Base-by-base conservation (phyloP, 2,113 vertebrate species). In the Aepyceros melampus region DNA sequence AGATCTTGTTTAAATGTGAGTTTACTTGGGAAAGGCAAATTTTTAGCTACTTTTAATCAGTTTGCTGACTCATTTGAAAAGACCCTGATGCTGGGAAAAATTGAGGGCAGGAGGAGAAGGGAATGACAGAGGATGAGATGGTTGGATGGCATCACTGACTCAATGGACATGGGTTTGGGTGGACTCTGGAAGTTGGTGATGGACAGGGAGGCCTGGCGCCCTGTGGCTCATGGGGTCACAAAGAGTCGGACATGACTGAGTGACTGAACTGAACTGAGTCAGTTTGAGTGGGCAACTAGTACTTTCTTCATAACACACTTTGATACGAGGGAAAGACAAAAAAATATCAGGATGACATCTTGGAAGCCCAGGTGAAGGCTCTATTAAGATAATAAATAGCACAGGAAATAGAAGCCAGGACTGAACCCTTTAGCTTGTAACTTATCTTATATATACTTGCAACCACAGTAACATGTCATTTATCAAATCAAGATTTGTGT, bases 241-340 rank as follows among this genome's bases (percentile, higher is more conserved):
- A 62, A 62, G 58, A 62, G 29, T 62, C 0, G 0, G 13, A 62
- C 29, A 62, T 0, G 2, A 62, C 60, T 62, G 60, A 62, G 60
- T 1, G 0, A 31, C 60, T 62, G 29, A 31, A 62, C 13, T 31
- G 29, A 62, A 62, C 60, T 62, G 13, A 96, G 55, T 82, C 19
- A 84, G 4, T 94, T 13, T 92, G 23, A 82, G 3, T 53, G 3
- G 33, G 74, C 27, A 45, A 71, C 31, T 51, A 78, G 67, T 40
- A 67, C 29, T 92, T 90, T 97, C 11, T 91, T 97, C n/a, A 17
- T 17, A 91, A 79, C 19, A 53, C 7, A 86, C 91, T 97, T 94
- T 83, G 23, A 86, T 16, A 93, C 47, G 29, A 86, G 13, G 19
- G 4, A 40, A 93, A 97, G 78, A 19, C 10, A 45, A 47, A 55